Percentiles rank a stretch among this genome's conserved stretches.
These are phyloP conservation scores for Epinephelus cyanopodus DNA, from an alignment of 2,113 vertebrate genomes.

Conservation along the genomic window DNA sequence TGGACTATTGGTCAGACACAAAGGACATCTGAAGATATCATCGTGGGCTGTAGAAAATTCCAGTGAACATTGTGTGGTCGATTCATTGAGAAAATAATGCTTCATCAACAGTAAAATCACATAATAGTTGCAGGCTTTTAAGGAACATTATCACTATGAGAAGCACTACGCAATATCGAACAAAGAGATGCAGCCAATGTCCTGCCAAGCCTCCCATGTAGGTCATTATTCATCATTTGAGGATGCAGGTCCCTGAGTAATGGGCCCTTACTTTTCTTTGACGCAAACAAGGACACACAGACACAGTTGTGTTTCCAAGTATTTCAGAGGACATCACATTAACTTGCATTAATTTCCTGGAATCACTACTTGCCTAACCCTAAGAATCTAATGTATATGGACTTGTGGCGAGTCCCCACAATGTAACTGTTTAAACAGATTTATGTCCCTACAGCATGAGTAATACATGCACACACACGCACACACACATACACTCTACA, in stretches of 20 bases:
- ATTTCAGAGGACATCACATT: neutral
- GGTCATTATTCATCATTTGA: constrained; percentile 26
- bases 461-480: constrained; percentile 7
- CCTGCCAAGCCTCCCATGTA: neutral
- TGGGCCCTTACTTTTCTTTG: neutral
- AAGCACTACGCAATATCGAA: neutral
- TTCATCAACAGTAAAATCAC: neutral
- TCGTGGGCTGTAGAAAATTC: neutral
- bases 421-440: neutral
- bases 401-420: neutral
- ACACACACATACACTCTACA: constrained; percentile 25
- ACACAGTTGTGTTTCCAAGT: too few species aligned
- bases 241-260: constrained; percentile 9
- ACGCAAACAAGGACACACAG: neutral
- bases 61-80: neutral
- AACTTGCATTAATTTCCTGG: neutral
- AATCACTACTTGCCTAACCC: neutral
- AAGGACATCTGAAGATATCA: neutral
- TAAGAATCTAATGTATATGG: neutral
- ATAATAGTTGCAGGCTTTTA: neutral
- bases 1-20: neutral
- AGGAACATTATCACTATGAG: neutral
- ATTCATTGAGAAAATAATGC: neutral
- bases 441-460: neutral
- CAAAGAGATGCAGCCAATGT: neutral